Base-by-base conservation (phyloP, 2,113 vertebrate species). In the Rhegmatorhina hoffmannsi region DNA sequence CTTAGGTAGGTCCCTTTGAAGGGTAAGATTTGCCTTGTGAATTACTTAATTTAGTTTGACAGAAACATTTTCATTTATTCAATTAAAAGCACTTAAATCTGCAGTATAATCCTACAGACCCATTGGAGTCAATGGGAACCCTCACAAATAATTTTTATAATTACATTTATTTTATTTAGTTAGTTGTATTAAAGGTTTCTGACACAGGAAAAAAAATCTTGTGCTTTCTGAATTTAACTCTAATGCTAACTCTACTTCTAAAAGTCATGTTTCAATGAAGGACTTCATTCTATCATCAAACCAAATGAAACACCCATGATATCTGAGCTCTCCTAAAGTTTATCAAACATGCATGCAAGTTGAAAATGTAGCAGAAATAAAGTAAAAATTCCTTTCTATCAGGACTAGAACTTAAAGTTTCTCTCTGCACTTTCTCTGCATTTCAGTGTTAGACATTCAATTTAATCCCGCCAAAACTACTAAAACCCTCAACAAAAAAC, bases 11-110 rank as follows among this genome's bases (percentile, higher is more conserved):
- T 56, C 31, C 16, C 72, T 80, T 92, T 95, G 52, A 89, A 95
- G 75, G 59, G 67, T 36, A 77, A 64, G 38, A 84, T 88, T 94
- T 94, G 24, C 50, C 75, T 74, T 86, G 38, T 87, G 55, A 86
- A 53, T 70, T 66, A 77, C 74, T 91, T 73, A 26, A 67, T 93
- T 83, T 93, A 38, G 53, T 84, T 96, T 83, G 91, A 91, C 67
- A 69, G 81, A 80, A 91, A 69, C 13, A 17, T 85, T 84, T 84
- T 67, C 70, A 78, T 88, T 72, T 4, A 36, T 83, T 90, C 43
- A 84, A 13, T 83, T 83, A 95, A 80, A 80, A 67, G 40, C 23
- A 21, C 26, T 63, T 59, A 67, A 85, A 77, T 80, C 38, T 66
- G 6, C 55, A 55, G 29, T 58, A 13, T 68, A 82, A 69, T 68